Conservation (phyloP, 2,888 invertebrate genomes). For the Sesia bembeciformis region DNA sequence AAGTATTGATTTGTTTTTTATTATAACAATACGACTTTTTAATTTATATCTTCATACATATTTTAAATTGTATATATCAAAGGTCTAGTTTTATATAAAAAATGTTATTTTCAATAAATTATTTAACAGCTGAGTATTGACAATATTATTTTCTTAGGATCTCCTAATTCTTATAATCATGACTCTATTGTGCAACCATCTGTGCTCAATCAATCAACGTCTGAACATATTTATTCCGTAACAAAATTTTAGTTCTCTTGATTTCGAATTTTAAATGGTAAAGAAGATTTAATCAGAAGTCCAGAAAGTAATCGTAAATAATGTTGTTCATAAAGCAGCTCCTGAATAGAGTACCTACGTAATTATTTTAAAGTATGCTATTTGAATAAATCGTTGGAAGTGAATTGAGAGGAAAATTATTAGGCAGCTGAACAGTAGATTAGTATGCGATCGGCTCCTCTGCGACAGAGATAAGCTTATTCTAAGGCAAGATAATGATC, state of each 20-base stretch:
- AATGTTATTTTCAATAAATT: no score
- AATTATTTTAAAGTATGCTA: conserved; percentile 4
- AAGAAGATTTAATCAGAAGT: background rate
- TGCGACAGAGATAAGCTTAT: conserved; percentile 57
- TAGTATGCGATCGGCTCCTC: conserved; percentile 53
- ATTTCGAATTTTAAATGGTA: background rate
- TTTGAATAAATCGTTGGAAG: conserved; percentile 14
- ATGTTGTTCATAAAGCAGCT: conserved; percentile 10
- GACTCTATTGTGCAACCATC: conserved; percentile 54
- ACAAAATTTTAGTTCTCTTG: background rate
- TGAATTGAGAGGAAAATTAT: conserved; percentile 55
- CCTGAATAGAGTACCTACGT: conserved; percentile 4
- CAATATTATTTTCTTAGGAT: conserved; percentile 32
- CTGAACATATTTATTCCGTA: conserved; percentile 5
- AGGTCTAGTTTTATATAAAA: no score
- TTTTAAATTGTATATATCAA: background rate
- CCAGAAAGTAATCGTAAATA: background rate
- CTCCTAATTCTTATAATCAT: conserved; percentile 31
- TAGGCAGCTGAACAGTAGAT: conserved; percentile 47
- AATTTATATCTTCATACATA: background rate
- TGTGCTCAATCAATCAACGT: conserved; percentile 52
- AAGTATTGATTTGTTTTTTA: background rate
- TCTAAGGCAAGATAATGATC: conserved; percentile 63
- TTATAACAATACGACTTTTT: background rate
- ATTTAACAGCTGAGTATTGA: background rate